A percentile compares a stretch with the other conserved stretches of the same genome.
Conservation (phyloP, 2,113 vertebrate species). For the Lepus timidus region DNA sequence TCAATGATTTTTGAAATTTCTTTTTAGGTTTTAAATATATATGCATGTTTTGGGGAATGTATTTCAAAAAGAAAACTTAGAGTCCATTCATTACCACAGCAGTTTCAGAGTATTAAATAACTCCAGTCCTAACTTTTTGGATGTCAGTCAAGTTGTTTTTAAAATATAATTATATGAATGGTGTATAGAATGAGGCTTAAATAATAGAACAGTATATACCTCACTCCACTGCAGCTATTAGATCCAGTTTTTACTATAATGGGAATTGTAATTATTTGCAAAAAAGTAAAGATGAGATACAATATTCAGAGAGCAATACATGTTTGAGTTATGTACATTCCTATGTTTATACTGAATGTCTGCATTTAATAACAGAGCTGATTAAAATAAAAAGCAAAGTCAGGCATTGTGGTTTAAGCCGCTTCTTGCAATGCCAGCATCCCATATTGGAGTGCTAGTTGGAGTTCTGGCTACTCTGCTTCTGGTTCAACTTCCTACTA, state of each 20-base stretch:
- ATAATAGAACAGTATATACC: conserved; percentile 60
- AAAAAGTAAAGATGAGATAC: conserved; percentile 48
- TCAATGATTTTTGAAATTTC: conserved; percentile 33
- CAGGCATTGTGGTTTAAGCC: too few species aligned
- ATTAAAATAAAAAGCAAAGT: conserved; percentile 31
- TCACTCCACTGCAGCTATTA: conserved; percentile 47
- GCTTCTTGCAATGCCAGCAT: too few species aligned
- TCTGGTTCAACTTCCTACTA: too few species aligned
- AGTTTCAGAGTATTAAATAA: conserved; percentile 53
- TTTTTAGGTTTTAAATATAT: conserved; percentile 31
- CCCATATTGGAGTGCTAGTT: too few species aligned
- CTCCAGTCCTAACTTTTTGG: conserved; percentile 49
- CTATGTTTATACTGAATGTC: not conserved
- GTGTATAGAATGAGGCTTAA: not conserved
- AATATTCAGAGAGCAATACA: conserved; percentile 29
- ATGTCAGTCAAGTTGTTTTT: conserved; percentile 62
- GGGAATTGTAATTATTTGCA: conserved; percentile 61
- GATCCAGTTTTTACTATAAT: conserved; percentile 39
- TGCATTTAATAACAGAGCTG: conserved; percentile 44
- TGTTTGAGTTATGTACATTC: conserved; percentile 4
- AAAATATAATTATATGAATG: conserved; percentile 59
- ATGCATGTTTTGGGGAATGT: not conserved
- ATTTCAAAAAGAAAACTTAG: conserved; percentile 60
- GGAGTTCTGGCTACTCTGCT: too few species aligned
- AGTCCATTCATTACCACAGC: conserved; percentile 34